Conservation (phyloP, 2,888 invertebrate genomes). For the Leptopilina myrica region DNA sequence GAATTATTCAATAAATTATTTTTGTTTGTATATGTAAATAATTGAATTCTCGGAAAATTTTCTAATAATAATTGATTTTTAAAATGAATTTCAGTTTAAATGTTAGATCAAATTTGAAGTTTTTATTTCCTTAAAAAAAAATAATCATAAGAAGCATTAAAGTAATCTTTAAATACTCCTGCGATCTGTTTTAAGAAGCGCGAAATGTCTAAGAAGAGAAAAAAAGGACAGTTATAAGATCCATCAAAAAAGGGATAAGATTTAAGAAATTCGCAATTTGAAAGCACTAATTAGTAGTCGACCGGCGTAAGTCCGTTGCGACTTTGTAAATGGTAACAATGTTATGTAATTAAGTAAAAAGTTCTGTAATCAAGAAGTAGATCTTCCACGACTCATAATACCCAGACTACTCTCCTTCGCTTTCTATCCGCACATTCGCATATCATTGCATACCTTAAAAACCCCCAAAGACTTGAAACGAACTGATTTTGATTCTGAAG, state of each 20-base stretch:
- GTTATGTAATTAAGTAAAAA: slow-evolving; percentile 76
- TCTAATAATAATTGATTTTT: too few species aligned
- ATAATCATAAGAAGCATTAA: too few species aligned
- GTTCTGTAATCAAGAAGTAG: slow-evolving; percentile 76
- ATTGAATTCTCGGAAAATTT: too few species aligned
- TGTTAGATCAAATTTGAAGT: too few species aligned
- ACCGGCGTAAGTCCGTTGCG: slow-evolving; percentile 65
- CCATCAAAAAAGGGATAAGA: slow-evolving; percentile 59
- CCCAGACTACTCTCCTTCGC: slow-evolving; percentile 45
- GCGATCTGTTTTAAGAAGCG: slow-evolving; percentile 34
- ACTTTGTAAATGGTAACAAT: slow-evolving; percentile 75
- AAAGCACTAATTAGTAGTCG: slow-evolving; percentile 72
- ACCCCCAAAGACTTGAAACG: slow-evolving; percentile 56
- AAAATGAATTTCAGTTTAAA: too few species aligned
- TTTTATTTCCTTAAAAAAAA: too few species aligned
- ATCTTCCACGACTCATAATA: slow-evolving; percentile 68
- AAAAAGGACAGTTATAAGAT: slow-evolving; percentile 50
- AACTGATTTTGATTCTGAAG: neutral
- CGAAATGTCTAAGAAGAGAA: slow-evolving; percentile 46
- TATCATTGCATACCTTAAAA: slow-evolving; percentile 73
- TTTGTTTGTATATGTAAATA: too few species aligned
- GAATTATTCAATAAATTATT: too few species aligned
- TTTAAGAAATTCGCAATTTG: slow-evolving; percentile 65
- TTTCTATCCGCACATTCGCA: slow-evolving; percentile 67
- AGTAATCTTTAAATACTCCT: too few species aligned